Base-by-base conservation (phyloP, 2,113 vertebrate genomes). In the Deroptyus accipitrinus region DNA sequence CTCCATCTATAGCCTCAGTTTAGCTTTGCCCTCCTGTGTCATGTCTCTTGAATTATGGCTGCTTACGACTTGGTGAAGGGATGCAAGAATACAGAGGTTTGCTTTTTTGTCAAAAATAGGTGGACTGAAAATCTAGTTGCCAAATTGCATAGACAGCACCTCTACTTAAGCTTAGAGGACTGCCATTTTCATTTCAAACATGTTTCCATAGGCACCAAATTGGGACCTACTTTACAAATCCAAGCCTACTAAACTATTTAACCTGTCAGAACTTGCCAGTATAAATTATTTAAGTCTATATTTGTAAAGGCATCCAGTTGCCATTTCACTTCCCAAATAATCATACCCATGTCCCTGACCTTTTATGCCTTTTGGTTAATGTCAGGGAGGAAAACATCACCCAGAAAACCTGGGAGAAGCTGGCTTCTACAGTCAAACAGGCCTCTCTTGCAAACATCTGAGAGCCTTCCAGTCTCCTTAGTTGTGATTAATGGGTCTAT, bases 401-500 rank as follows among this genome's bases (percentile, higher is more conserved):
- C 9, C 9, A n/a, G 35, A 79, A 90, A 87, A 82, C 22, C n/a
- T 37, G 4, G 15, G 15, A 25, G 31, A 87, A 92, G 49, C 13
- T 80, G 18, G 80, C 30, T 81, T 78, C 20, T 79, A 13, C 24
- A 81, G 54, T n/a, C 49, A 87, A 84, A 49, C 24, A 89, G 1
- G 17, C 13, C 25, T 66, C 30, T 67, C 74, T 51, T 52, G 28
- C 30, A 85, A 91, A 87, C 57, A 86, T 90, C 49, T 93, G 72
- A 94, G 73, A 93, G 39, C 35, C 13, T 95, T 96, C 94, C 51
- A 59, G 51, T 86, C 68, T 92, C 42, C 83, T 88, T 92, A 95
- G 66, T 39, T 81, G 73, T 88, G 93, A 96, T 95, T 93, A 95
- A 94, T 92, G 88, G 33, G 61, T 80, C 55, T 86, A 78, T 35